Conservation (phyloP, 2,113 vertebrate species). For the Oceanites oceanicus region DNA sequence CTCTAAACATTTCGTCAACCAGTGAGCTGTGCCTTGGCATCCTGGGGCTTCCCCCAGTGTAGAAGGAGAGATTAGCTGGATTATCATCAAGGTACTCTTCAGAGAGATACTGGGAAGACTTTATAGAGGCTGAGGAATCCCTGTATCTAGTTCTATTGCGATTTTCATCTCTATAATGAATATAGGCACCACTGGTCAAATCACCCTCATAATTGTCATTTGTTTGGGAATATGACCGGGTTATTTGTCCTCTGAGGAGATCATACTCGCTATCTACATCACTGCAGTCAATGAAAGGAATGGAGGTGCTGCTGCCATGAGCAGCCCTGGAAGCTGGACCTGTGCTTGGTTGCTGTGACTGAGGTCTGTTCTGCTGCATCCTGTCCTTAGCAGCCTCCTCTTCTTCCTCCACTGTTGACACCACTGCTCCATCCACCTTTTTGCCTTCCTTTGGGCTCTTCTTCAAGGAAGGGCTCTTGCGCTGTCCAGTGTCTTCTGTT, state of each 20-base stretch:
- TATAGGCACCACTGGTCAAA: constrained; percentile 69
- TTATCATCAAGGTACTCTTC: constrained; percentile 76
- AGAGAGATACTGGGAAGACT: constrained; percentile 69
- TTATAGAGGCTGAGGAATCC: constrained; percentile 75
- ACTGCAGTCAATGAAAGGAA: constrained; percentile 88
- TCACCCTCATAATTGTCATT: constrained; percentile 84
- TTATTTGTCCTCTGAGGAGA: constrained; percentile 76
- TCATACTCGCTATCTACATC: constrained; percentile 88
- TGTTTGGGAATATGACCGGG: constrained; percentile 80
- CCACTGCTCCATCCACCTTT: constrained; percentile 54
- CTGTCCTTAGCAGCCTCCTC: constrained; percentile 74
- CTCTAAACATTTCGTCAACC: constrained; percentile 74
- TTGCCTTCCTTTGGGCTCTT: constrained; percentile 76
- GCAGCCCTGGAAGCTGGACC: constrained; percentile 91
- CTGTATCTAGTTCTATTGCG: constrained; percentile 63
- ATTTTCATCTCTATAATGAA: constrained; percentile 77
- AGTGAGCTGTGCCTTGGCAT: constrained; percentile 79
- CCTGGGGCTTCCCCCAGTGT: constrained; percentile 68
- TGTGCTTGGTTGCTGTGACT: constrained; percentile 86
- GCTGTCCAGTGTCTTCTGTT: constrained; percentile 71
- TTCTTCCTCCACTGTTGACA: constrained; percentile 68
- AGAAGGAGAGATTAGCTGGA: constrained; percentile 74
- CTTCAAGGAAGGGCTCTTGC: constrained; percentile 76
- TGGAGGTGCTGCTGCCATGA: constrained; percentile 83
- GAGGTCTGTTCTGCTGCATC: constrained; percentile 72